Base-by-base conservation (phyloP, 2,113 vertebrate species). In the Herpetotheres cachinnans region DNA sequence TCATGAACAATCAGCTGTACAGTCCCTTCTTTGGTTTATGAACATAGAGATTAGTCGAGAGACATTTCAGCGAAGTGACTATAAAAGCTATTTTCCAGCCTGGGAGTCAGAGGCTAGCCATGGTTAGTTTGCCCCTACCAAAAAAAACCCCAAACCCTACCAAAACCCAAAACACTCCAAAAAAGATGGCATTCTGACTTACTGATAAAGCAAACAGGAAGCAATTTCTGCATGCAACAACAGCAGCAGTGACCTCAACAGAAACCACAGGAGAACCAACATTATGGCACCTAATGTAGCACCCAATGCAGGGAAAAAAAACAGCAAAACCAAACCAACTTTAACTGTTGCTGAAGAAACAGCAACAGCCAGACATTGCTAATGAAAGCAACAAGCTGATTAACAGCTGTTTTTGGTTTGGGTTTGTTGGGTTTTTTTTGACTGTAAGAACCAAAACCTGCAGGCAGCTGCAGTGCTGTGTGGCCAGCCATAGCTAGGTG, bases 241-340 rank as follows among this genome's bases (percentile, higher is more conserved):
- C n/a, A 82, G 42, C 16, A 56, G 49, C 67, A 79, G 52, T 27
- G 29, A 86, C 34, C 38, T 65, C 67, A 80, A 38, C 4, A 77
- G 67, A 91, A 73, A 69, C 24, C 46, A 89, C 9, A 47, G 17
- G 32, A 82, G 24, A 91, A 44, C 9, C 18, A 69, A 59, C 19
- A 61, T 44, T 40, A 65, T 6, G 24, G 52, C 30, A 78, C 24
- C 27, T 50, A 22, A 46, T 9, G 19, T 20, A 66, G 26, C 42
- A 66, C 9, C 12, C 0, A 0, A 55, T 20, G 17, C 20, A 56
- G 22, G 19, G 38, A 5, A 55, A 72, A 63, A 66, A 74, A 44
- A 14, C 50, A 12, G 49, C 42, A 42, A 50, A 29, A 74, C 5
- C 13, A 40, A 78, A 46, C n/a, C 42, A 40, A 36, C 47, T 90